Base-by-base conservation (phyloP, 2,113 vertebrate species). In the Callospermophilus lateralis region DNA sequence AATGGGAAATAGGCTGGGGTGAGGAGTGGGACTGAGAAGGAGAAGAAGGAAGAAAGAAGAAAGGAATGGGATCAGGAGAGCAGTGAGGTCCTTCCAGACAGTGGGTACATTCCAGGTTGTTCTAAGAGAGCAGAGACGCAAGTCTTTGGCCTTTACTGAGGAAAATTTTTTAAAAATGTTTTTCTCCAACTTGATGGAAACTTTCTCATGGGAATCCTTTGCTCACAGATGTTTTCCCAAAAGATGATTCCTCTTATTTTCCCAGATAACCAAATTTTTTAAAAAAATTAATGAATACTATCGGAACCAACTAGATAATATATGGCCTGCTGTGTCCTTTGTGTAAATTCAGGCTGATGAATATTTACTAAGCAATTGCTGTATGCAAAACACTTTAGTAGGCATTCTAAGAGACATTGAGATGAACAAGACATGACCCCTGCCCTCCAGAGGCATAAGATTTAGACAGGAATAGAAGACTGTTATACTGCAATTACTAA, bases 201-300 rank as follows among this genome's bases (percentile, higher is more conserved):
- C 12, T 96, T 94, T 97, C 97, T 94, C 95, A 24, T 55, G 93
- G 94, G 95, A 97, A 95, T 90, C 51, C 34, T 89, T 93, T 89
- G 45, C 48, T 96, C 92, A 88, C 93, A 97, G 93, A 95, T 97
- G 94, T 97, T 97, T 97, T 94, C 84, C 86, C 86, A n/a, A 95
- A 89, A 93, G 91, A 95, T 42, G 22, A 32, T 74, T 93, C 81
- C 73, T 95, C 67, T 91, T 84, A 61, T 86, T 87, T 95, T 84
- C 87, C 91, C 85, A 89, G 83, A 96, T 94, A 61, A 96, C 55
- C 89, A 34, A 37, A 89, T 96, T 55, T 34, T 96, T 55, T 34
- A 67, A 73, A 95, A 96, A 34, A 67, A n/a, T 68, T 74, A 70
- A 90, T 89, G 26, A 95, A n/a, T 45, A 65, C n/a, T 85, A 48